Conservation (phyloP, 2,888 invertebrate species). For the Lampropteryx suffumata region DNA sequence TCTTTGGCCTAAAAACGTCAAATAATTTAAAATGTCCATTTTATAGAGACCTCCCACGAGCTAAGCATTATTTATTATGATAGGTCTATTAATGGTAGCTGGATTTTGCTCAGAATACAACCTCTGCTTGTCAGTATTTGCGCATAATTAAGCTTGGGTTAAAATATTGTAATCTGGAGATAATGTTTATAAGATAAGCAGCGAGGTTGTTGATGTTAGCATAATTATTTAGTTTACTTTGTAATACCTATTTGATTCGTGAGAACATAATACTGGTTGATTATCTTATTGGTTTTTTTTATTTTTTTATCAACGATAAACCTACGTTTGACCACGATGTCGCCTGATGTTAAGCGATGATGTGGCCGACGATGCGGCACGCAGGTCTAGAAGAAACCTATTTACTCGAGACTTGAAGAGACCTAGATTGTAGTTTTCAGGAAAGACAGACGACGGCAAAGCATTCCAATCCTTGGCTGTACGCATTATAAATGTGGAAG, state of each 20-base stretch:
- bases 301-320: too few species aligned
- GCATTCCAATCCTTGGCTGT: too few species aligned
- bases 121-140: constrained; percentile 19
- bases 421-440: too few species aligned
- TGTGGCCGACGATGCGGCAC: too few species aligned
- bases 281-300: background rate
- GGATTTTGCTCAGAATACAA: constrained; percentile 19
- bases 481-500: too few species aligned
- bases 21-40: constrained; percentile 35
- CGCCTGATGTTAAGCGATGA: too few species aligned
- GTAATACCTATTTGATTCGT: background rate
- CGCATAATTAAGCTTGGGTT: constrained; percentile 22
- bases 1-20: constrained; percentile 47
- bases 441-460: too few species aligned
- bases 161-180: constrained; percentile 19
- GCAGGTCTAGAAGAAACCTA: too few species aligned
- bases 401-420: too few species aligned
- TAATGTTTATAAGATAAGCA: constrained; percentile 10
- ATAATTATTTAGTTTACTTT: constrained; percentile 18
- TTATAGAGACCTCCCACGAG: constrained; percentile 32
- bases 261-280: constrained; percentile 4
- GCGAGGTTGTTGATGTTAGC: constrained; percentile 18
- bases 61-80: constrained; percentile 29
- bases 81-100: constrained; percentile 31
- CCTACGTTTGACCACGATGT: too few species aligned